These are phyloP conservation scores for Ceraclea dissimilis DNA, from an alignment of 2,888 invertebrate genomes.

Conservation along the genomic window DNA sequence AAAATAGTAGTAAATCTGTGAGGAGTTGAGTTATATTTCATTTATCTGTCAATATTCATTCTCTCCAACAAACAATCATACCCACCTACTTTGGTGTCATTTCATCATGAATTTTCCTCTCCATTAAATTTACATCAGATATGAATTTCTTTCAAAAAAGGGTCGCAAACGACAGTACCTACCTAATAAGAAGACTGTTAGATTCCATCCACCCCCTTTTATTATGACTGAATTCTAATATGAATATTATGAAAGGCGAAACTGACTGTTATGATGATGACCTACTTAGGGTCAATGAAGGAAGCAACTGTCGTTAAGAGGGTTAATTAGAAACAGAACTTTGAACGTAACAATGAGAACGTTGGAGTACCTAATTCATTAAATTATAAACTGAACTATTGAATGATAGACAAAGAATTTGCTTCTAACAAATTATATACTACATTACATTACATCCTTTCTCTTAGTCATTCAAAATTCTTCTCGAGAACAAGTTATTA, in stretches of 20 bases:
- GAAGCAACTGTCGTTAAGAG: neutral
- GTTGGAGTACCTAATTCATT: neutral
- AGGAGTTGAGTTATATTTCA: neutral
- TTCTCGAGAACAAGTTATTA: neutral
- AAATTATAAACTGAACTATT: neutral
- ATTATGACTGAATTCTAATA: neutral
- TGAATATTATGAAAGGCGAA: conserved; percentile 11
- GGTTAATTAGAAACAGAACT: conserved; percentile 4
- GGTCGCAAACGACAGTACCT: neutral
- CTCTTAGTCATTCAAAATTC: neutral
- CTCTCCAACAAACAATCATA: neutral
- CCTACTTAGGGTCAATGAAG: conserved; percentile 4
- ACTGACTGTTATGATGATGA: neutral
- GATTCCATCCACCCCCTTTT: conserved; percentile 9
- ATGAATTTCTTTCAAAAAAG: conserved; percentile 14
- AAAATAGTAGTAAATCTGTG: no score
- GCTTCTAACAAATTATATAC: neutral
- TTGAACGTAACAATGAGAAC: neutral
- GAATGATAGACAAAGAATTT: neutral
- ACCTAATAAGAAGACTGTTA: neutral
- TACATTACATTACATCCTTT: neutral
- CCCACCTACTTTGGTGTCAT: conserved; percentile 10
- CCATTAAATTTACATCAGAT: conserved; percentile 17
- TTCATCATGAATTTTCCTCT: conserved; percentile 15
- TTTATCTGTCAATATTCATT: conserved; percentile 7